Evolutionary conservation across 2,797 vertebrate genomes (phyloP), one percentile per base, ranked within the genome.

Genomic region (Notolabrus celidotus): DNA sequence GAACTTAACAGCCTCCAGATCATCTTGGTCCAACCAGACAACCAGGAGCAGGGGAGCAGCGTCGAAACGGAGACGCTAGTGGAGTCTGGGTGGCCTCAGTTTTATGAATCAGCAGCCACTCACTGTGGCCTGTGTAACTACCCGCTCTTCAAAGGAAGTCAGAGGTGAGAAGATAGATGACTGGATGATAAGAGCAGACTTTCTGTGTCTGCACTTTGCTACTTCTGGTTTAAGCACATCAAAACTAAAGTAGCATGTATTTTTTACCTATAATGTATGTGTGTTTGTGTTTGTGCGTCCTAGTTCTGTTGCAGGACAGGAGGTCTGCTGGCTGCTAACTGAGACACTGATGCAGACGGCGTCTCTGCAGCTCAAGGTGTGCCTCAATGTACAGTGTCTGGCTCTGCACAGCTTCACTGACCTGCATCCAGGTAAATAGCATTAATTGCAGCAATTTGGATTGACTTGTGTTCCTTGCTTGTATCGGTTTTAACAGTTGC

Each of bases 351-450:
- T 99, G 58, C 96, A 97, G 85, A 89, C 94, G 0, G 97, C 96
- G 43, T 95, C 95, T 61, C 93, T 98, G 64, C 97, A 98, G 86
- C 92, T 97, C 59, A 99, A 98, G 85, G 92, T 98, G 78, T 99
- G 98, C 88, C 90, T 96, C 64, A 98, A 98, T 52, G 80, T 93
- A 0, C 94, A 95, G 64, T 99, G 98, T 87, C 87, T 99, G 87
- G 96, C 97, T n/a, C 88, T 99, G 76, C 96, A 99, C 82, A 97
- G 96, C 92, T 99, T 99, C 92, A 96, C 93, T 45, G 96, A 98
- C 87, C 95, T 99, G 79, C 96, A 96, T 78, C 95, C 96, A 92
- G 98, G 98, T 99, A 92, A 77, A 65, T 55, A 79, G 74, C 25
- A 15, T 7, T 52, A 25, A 59, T 14, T 12, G 29, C 43, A 19